Conservation (phyloP, 1,140 invertebrate genomes). For the Heliconius congener region DNA sequence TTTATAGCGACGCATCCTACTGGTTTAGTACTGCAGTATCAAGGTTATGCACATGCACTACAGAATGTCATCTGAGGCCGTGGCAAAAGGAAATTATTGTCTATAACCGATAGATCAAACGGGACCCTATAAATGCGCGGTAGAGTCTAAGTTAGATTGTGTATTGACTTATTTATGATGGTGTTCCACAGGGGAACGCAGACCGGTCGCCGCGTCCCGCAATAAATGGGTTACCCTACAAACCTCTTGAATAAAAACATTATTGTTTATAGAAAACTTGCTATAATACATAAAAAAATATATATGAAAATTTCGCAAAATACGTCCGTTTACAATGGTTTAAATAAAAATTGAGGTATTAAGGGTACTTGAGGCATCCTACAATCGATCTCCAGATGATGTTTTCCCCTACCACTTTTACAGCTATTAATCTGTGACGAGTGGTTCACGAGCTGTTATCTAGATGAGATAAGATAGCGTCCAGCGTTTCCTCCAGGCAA, state of each 20-base stretch:
- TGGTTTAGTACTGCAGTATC: constrained; percentile 73
- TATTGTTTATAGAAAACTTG: constrained; percentile 41
- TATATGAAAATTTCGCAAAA: too few relatives aligned
- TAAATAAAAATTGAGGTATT: too few relatives aligned
- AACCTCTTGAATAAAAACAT: constrained; percentile 74
- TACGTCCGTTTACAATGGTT: too few relatives aligned
- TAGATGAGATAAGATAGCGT: constrained; percentile 48
- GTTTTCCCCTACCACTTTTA: background rate
- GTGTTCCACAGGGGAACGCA: constrained; percentile 38
- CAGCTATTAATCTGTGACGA: constrained; percentile 41
- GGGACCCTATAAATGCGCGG: constrained; percentile 38
- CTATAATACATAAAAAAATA: background rate
- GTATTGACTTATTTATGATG: background rate
- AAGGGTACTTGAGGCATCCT: background rate
- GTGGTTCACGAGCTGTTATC: constrained; percentile 50
- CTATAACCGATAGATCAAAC: constrained; percentile 8
- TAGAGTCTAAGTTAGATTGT: constrained; percentile 19
- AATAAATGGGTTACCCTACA: constrained; percentile 78
- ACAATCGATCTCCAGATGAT: background rate
- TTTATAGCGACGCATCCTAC: constrained; percentile 76
- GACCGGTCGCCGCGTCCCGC: constrained; percentile 69
- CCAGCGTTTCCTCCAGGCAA: constrained; percentile 64
- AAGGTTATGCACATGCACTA: constrained; percentile 64
- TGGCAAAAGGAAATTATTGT: constrained; percentile 52
- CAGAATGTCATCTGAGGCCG: constrained; percentile 66